These are phyloP conservation scores for Lepisosteus oculatus DNA, from an alignment of 2,113 vertebrate species.

Conservation along the genomic window DNA sequence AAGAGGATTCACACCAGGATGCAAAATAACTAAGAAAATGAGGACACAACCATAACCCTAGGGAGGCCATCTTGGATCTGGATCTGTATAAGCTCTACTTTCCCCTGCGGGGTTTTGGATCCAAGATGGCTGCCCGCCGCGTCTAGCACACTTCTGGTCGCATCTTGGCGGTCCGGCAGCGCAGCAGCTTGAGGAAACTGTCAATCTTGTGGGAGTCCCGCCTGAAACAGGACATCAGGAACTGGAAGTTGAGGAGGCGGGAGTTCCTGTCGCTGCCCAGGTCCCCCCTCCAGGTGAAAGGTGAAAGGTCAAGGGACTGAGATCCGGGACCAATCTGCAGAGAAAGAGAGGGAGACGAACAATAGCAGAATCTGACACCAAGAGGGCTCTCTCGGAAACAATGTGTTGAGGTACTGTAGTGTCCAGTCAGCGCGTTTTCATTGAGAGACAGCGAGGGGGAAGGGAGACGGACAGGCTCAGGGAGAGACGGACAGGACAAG, in stretches of 20 bases:
- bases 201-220: constrained; percentile 75
- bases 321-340: constrained; percentile 57
- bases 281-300: constrained; percentile 43
- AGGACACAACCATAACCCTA: no score
- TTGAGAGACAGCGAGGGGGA: no score
- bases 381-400: no score
- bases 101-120: background rate
- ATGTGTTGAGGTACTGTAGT: no score
- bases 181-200: constrained; percentile 72
- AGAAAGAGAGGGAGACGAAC: no score
- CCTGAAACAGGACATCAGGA: constrained; percentile 70
- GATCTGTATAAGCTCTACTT: background rate
- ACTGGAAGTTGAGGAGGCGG: constrained; percentile 60
- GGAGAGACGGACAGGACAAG: no score
- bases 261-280: constrained; percentile 57
- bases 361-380: no score
- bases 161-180: constrained; percentile 56
- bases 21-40: no score
- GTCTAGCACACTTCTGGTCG: constrained; percentile 57
- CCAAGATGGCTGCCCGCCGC: background rate
- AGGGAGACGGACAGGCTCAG: no score
- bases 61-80: no score
- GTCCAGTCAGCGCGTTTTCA: no score
- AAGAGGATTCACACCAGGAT: no score
- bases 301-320: constrained; percentile 51